Conservation (phyloP, 2,888 invertebrate species). For the Cerceris ruficornis region DNA sequence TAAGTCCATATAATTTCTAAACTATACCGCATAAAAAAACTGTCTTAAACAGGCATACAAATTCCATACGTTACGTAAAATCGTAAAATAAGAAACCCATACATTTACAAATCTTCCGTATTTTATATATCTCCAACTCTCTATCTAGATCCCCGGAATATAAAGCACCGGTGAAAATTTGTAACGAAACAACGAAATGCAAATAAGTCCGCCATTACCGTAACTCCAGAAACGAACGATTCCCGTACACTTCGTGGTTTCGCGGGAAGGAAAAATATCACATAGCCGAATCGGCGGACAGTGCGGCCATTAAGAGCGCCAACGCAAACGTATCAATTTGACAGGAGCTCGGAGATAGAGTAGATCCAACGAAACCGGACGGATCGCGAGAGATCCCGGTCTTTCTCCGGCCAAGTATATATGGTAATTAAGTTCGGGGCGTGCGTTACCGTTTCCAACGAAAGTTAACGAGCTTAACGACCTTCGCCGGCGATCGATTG, state of each 20-base stretch:
- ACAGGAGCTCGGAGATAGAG: not conserved
- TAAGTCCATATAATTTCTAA: no score
- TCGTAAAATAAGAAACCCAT: no score
- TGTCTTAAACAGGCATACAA: no score
- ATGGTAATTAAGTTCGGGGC: constrained; percentile 24
- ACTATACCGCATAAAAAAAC: no score
- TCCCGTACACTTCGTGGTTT: not conserved
- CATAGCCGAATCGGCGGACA: constrained; percentile 23
- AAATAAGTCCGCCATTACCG: not conserved
- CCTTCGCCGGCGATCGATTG: constrained; percentile 29
- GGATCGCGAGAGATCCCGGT: no score
- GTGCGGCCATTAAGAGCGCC: constrained; percentile 32
- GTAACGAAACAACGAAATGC: not conserved
- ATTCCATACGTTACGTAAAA: no score
- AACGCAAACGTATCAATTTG: constrained; percentile 9
- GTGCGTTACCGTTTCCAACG: constrained; percentile 38
- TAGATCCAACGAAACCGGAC: no score
- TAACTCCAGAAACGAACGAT: not conserved
- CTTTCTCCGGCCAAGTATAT: constrained; percentile 1
- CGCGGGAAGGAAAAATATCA: constrained; percentile 18
- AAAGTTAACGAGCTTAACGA: constrained; percentile 42
- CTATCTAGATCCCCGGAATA: no score
- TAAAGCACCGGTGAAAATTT: not conserved
- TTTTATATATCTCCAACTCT: no score
- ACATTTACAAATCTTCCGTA: no score